Percentiles rank a stretch among this genome's conserved stretches.
Evolutionary conservation across 2,797 vertebrate species (phyloP).

Genomic region (Mormyrops attenuatus): DNA sequence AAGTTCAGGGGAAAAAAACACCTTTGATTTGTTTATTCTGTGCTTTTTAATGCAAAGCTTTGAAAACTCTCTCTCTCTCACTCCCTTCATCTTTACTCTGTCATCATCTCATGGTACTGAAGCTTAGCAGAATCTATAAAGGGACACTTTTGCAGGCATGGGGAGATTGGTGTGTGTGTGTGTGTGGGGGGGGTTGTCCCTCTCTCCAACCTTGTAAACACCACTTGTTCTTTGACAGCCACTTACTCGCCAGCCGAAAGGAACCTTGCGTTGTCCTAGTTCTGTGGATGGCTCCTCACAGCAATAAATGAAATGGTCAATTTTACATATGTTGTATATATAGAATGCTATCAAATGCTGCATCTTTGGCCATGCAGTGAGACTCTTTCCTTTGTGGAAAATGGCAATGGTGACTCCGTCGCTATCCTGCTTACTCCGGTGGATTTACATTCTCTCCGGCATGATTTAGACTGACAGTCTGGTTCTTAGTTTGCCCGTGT

Average conservation of each 20-base stretch:
- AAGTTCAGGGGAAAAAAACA: not conserved
- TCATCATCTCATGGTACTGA: not conserved
- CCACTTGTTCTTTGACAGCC: conserved; percentile 42
- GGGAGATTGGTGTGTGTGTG: not conserved
- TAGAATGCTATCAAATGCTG: conserved; percentile 39
- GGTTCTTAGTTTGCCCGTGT: not conserved
- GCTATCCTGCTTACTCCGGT: not conserved
- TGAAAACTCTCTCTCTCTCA: conserved; percentile 1
- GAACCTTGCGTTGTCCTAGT: conserved; percentile 61
- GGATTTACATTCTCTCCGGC: not conserved
- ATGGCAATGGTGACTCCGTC: not conserved
- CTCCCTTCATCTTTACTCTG: conserved; percentile 15
- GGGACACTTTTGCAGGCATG: conserved; percentile 18
- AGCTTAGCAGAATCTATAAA: conserved; percentile 2
- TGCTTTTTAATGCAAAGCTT: not conserved
- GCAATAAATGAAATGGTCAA: conserved; percentile 47
- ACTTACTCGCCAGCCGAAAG: conserved; percentile 53
- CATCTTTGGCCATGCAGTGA: conserved; percentile 24
- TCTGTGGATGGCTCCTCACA: conserved; percentile 60
- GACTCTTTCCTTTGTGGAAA: conserved; percentile 32
- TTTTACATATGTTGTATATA: conserved; percentile 29
- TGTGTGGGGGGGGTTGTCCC: not conserved
- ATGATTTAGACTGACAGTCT: not conserved
- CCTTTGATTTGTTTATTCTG: not conserved
- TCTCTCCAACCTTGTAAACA: conserved; percentile 44